A percentile compares a stretch with the other conserved stretches of the same genome.
Conservation (phyloP, 2,113 vertebrate species). For the human region DNA sequence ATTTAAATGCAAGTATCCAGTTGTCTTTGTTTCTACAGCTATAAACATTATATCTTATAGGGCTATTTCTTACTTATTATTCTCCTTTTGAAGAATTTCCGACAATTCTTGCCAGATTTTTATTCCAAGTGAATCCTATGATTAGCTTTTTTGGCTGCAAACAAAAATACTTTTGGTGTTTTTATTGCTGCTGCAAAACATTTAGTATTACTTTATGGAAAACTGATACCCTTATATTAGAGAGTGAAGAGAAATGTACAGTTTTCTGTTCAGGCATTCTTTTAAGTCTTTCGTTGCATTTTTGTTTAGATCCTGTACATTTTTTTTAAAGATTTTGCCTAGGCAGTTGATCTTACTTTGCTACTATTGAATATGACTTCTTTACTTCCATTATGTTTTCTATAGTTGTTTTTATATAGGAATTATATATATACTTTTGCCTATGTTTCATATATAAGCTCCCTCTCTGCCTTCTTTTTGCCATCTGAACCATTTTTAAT, state of each 20-base stretch:
- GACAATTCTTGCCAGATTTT: background rate
- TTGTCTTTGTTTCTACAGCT: background rate
- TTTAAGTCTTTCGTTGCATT: background rate
- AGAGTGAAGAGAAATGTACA: background rate
- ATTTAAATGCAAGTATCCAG: background rate
- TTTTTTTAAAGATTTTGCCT: background rate
- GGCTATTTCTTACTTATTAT: background rate
- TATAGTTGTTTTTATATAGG: background rate
- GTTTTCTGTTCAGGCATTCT: background rate
- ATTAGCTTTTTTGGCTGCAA: background rate
- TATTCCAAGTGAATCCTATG: background rate
- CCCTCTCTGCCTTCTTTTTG: background rate
- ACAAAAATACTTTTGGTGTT: background rate
- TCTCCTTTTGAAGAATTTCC: background rate
- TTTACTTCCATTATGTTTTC: background rate
- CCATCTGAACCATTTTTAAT: background rate
- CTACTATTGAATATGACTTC: background rate
- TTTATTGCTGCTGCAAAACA: background rate
- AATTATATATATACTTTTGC: background rate
- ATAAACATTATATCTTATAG: background rate
- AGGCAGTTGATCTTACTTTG: background rate
- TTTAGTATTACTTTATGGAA: background rate
- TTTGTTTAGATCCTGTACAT: background rate
- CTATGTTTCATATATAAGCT: background rate
- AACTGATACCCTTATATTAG: background rate